Conservation (phyloP, 2,113 vertebrate species). For the Myotis yumanensis region DNA sequence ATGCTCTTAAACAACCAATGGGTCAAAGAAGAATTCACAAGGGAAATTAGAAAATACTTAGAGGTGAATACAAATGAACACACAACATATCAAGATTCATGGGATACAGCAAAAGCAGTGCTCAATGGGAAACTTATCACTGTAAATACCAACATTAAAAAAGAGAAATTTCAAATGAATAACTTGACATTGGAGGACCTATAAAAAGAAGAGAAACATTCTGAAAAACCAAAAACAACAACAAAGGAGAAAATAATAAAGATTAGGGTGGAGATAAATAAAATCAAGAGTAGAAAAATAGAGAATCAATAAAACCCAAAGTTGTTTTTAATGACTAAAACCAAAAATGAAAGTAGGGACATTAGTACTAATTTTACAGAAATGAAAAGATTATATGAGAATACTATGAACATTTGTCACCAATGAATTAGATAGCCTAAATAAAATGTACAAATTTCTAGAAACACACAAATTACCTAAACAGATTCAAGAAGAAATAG, state of each 20-base stretch:
- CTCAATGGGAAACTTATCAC: too few relatives aligned
- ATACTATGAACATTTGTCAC: neutral
- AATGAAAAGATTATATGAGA: neutral
- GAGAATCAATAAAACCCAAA: neutral
- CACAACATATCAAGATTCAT: neutral
- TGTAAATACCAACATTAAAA: neutral
- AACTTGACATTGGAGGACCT: neutral
- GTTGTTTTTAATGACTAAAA: neutral
- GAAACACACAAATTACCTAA: neutral
- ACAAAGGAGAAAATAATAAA: neutral
- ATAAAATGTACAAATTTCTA: neutral
- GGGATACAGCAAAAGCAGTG: neutral
- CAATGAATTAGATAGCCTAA: neutral
- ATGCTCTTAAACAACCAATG: neutral
- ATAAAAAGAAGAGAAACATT: neutral
- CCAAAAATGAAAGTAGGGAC: neutral
- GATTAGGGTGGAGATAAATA: too few relatives aligned
- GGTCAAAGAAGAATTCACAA: neutral
- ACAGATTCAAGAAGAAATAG: neutral
- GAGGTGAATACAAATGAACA: neutral
- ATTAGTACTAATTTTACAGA: neutral
- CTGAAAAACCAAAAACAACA: neutral
- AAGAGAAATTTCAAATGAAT: neutral
- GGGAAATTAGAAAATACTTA: neutral
- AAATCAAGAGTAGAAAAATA: neutral